These are phyloP conservation scores for Manacus vitellinus DNA, from an alignment of 2,113 vertebrate genomes.

Conservation along the genomic window DNA sequence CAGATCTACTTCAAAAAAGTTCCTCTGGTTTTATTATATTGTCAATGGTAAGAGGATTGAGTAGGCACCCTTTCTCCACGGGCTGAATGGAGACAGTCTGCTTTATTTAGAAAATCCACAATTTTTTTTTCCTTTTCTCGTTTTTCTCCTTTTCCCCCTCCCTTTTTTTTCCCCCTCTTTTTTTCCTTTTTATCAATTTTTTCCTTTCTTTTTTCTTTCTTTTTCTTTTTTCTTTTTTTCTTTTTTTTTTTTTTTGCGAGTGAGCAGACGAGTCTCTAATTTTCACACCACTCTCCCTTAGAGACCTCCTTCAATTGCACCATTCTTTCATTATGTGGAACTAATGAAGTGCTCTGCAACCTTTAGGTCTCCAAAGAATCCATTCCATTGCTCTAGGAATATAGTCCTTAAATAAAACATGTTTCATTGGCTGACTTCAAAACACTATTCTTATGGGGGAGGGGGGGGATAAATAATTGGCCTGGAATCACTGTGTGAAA, in stretches of 20 bases:
- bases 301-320: constrained; percentile 74
- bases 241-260: constrained; percentile 19
- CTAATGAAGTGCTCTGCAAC: constrained; percentile 79
- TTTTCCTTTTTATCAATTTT: not conserved
- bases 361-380: constrained; percentile 73
- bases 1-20: constrained; percentile 66
- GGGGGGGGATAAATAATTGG: constrained; percentile 58
- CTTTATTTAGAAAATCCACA: constrained; percentile 70
- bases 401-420: constrained; percentile 79
- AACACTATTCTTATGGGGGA: constrained; percentile 62
- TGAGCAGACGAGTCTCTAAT: constrained; percentile 75
- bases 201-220: not conserved
- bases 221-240: not conserved
- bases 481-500: constrained; percentile 29
- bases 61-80: constrained; percentile 53
- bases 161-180: not conserved
- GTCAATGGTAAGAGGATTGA: constrained; percentile 74
- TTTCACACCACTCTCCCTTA: constrained; percentile 74
- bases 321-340: constrained; percentile 80
- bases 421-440: constrained; percentile 82
- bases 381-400: constrained; percentile 64
- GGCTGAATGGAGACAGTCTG: constrained; percentile 65
- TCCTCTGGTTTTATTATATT: constrained; percentile 74
- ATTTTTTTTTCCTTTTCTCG: not conserved
- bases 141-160: not conserved